Evolutionary conservation across 2,888 invertebrate species (phyloP).

Genomic region (Drosophila peninsularis): DNA sequence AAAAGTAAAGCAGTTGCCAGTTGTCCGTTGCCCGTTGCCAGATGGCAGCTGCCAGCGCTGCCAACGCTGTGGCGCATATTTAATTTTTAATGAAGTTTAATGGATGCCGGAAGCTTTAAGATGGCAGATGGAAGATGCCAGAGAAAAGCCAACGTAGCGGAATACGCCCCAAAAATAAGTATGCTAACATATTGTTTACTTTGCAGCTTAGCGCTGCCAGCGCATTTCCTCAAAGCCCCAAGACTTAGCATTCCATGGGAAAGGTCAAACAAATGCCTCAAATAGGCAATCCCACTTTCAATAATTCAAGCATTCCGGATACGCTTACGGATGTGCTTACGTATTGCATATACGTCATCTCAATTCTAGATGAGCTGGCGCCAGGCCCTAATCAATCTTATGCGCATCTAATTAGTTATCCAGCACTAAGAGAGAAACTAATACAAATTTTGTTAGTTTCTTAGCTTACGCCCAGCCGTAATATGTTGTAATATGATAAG

Average conservation of each 20-base stretch:
- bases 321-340: constrained; percentile 3
- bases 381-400: neutral
- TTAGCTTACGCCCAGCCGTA: too few relatives aligned
- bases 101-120: constrained; percentile 83
- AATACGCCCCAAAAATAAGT: constrained; percentile 31
- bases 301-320: constrained; percentile 12
- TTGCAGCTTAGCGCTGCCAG: constrained; percentile 13
- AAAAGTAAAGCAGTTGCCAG: constrained; percentile 6
- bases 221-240: constrained; percentile 1
- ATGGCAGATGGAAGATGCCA: constrained; percentile 54
- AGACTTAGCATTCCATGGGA: constrained; percentile 1
- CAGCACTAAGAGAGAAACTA: neutral
- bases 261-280: constrained; percentile 9
- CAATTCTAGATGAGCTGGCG: neutral
- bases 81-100: constrained; percentile 84
- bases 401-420: neutral
- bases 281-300: constrained; percentile 17
- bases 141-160: constrained; percentile 28
- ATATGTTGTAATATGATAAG: too few relatives aligned
- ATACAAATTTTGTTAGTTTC: too few relatives aligned
- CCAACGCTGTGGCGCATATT: constrained; percentile 74
- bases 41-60: constrained; percentile 50
- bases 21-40: constrained; percentile 17
- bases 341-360: neutral
- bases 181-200: constrained; percentile 49